Evolutionary conservation across 1,140 invertebrate species (phyloP).

Genomic region (Heterodera schachtii): DNA sequence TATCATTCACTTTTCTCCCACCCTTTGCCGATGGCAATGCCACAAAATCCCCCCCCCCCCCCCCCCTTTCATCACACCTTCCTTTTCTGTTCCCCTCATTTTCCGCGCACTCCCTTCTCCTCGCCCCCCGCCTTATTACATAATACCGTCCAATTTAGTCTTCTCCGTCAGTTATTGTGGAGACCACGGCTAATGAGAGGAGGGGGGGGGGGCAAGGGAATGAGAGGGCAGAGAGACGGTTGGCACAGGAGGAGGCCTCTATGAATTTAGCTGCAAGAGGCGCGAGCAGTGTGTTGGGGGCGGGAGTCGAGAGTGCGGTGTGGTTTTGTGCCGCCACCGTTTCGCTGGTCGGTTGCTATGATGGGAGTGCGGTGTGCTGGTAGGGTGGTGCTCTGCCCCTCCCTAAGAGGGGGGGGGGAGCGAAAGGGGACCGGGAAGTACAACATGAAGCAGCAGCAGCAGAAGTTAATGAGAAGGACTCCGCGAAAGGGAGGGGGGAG

Average conservation of each 20-base stretch:
- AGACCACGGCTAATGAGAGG: too few species aligned
- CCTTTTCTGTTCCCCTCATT: neutral
- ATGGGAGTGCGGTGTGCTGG: neutral
- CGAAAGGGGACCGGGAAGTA: neutral
- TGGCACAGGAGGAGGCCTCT: neutral
- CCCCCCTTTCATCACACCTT: neutral
- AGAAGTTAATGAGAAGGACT: slow-evolving; percentile 3
- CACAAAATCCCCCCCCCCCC: neutral
- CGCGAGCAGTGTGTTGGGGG: too few species aligned
- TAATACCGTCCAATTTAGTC: neutral
- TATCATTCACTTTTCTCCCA: too few species aligned
- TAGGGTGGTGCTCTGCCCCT: too few species aligned
- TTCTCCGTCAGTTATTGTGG: too few species aligned
- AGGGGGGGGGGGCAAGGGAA: too few species aligned
- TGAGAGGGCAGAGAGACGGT: slow-evolving; percentile 14
- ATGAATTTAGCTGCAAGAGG: too few species aligned
- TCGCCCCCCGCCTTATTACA: neutral
- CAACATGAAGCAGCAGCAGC: neutral
- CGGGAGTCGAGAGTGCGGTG: too few species aligned
- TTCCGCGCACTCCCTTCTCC: too few species aligned
- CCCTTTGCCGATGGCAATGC: too few species aligned
- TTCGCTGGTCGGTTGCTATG: neutral
- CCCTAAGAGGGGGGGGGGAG: neutral
- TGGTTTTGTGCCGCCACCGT: neutral
- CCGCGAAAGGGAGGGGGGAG: too few species aligned